Evolutionary conservation across 2,888 invertebrate genomes (phyloP).

Genomic region (Macrosiphum euphorbiae): DNA sequence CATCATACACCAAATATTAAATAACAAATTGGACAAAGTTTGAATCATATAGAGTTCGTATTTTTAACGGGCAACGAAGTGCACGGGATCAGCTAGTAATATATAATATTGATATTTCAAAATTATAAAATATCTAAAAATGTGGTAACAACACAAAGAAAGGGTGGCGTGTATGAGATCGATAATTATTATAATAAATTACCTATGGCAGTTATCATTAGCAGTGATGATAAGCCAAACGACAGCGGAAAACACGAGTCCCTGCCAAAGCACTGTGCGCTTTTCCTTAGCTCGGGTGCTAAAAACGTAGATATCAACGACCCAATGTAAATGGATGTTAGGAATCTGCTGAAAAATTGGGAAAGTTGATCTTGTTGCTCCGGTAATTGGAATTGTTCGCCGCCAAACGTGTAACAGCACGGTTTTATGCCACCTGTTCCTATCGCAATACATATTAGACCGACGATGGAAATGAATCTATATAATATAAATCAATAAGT

Average conservation of each 20-base stretch:
- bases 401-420: constrained; percentile 85
- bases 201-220: constrained; percentile 76
- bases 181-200: constrained; percentile 68
- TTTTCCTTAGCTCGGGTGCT: constrained; percentile 80
- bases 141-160: background rate
- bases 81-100: no score
- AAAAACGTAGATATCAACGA: constrained; percentile 80
- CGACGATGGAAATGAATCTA: constrained; percentile 71
- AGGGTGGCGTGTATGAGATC: no score
- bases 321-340: constrained; percentile 78
- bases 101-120: background rate
- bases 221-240: constrained; percentile 81
- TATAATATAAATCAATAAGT: background rate
- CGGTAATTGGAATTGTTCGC: constrained; percentile 81
- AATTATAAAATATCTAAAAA: background rate
- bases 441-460: constrained; percentile 79
- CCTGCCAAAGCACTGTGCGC: constrained; percentile 76
- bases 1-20: no score
- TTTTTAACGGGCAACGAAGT: no score
- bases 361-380: constrained; percentile 78
- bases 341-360: constrained; percentile 83
- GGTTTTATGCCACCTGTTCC: constrained; percentile 89
- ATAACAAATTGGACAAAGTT: no score
- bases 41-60: no score
- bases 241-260: constrained; percentile 80